Evolutionary conservation across 2,888 invertebrate species (phyloP), one percentile per base, ranked within the genome.

Genomic region (Rhaphigaster nebulosa): DNA sequence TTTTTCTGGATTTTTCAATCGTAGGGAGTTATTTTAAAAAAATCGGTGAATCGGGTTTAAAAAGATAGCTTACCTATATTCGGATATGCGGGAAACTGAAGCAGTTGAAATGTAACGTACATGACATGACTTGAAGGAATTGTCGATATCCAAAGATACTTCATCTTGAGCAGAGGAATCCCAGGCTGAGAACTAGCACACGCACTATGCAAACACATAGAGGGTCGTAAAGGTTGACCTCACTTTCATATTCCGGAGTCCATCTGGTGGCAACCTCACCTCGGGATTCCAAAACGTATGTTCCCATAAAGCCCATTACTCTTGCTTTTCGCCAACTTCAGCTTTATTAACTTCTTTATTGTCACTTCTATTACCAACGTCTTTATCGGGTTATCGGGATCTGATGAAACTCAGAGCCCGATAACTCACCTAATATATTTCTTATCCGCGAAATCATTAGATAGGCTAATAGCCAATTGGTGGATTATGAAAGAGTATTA

Each of bases 181-280:
- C 34, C 70, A 18, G 5, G 4, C 20, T 76, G 70, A 38, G 70
- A 76, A 76, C 70, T 76, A 23, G 70, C 34, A 76, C 8, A 76
- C 13, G 23, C 8, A 76, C 20, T 76, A 20, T 20, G 38, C 34
- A 76, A 38, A 76, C n/a, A 84, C 3, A n/a, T 41, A 84, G 84
- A n/a, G n/a, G 84, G 45, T 45, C 45, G 84, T 13, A 15, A n/a
- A 15, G 84, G 0, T 12, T 84, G 45, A n/a, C 45, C 84, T 84
- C 84, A 84, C 84, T 84, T 84, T 84, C 84, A 84, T 84, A 84
- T 84, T 84, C 80, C 45, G 84, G n/a, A 45, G 45, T 45, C 84
- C 45, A 45, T 84, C 45, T 45, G 84, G 84, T 84, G 5, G 3
- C n/a, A 0, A 84, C 45, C 84, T 45, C 45, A 26, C 84, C 12